phyloP scores from a whole-genome alignment of 1,140 invertebrate species.

The Metaphire vulgaris region DNA sequence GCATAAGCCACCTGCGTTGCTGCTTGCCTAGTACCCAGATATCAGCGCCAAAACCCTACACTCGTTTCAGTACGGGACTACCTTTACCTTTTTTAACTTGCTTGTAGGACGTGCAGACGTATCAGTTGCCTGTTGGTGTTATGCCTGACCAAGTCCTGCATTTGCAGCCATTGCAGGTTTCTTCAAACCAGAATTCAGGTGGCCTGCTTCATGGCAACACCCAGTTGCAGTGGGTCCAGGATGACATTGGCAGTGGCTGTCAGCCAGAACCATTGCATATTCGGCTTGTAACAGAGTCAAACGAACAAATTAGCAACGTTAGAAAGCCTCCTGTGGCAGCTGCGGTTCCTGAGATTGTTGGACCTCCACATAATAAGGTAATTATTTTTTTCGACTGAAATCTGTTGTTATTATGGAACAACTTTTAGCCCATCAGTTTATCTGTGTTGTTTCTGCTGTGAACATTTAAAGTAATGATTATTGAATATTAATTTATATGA shows the following conservation, averaged over 20 bases:
- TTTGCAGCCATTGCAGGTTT: not conserved
- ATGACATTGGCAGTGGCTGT: not conserved
- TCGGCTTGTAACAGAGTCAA: not conserved
- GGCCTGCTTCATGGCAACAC: not conserved
- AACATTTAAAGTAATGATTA: too few relatives aligned
- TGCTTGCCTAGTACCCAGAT: too few relatives aligned
- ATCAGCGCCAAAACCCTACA: too few relatives aligned
- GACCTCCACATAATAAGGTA: not conserved
- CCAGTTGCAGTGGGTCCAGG: not conserved
- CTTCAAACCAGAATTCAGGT: not conserved
- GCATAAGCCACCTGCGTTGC: too few relatives aligned
- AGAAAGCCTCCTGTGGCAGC: not conserved
- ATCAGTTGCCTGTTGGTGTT: not conserved
- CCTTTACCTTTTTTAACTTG: too few relatives aligned
- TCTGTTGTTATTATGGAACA: too few relatives aligned
- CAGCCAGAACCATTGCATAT: not conserved
- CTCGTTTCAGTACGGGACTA: too few relatives aligned
- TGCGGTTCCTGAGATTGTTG: not conserved
- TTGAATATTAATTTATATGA: too few relatives aligned
- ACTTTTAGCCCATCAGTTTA: too few relatives aligned
- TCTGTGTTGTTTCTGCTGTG: too few relatives aligned
- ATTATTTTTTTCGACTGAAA: not conserved
- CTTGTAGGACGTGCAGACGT: not conserved
- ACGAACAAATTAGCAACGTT: not conserved
- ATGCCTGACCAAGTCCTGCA: not conserved